Percentiles rank a stretch among this genome's conserved stretches.
These are phyloP conservation scores for Perca fluviatilis DNA, from an alignment of 2,113 vertebrate genomes.

Conservation along the genomic window DNA sequence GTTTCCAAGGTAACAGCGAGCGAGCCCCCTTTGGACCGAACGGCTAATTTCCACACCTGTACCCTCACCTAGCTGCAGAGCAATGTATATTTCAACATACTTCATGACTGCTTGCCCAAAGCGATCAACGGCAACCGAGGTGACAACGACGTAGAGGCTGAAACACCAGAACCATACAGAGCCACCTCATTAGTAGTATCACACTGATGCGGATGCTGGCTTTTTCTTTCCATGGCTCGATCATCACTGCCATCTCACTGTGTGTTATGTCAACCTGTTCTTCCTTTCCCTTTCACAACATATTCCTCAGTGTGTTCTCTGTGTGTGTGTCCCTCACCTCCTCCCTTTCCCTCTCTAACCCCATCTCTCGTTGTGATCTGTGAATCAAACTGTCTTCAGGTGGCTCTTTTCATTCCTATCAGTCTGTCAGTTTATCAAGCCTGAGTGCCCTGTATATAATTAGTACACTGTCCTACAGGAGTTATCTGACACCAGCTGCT, in stretches of 20 bases:
- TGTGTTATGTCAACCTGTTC: slow-evolving; percentile 28
- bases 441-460: slow-evolving; percentile 39
- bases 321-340: slow-evolving; percentile 1
- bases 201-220: slow-evolving; percentile 10
- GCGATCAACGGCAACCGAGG: slow-evolving; percentile 1
- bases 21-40: slow-evolving; percentile 46
- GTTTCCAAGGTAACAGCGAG: slow-evolving; percentile 78
- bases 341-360: background rate
- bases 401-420: slow-evolving; percentile 53
- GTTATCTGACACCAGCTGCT: slow-evolving; percentile 30
- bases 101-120: slow-evolving; percentile 22
- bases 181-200: slow-evolving; percentile 38
- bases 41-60: slow-evolving; percentile 69
- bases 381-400: slow-evolving; percentile 49
- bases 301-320: background rate
- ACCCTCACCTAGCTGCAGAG: slow-evolving; percentile 33
- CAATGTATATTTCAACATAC: slow-evolving; percentile 40
- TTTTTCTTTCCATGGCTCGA: slow-evolving; percentile 4
- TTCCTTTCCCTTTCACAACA: background rate
- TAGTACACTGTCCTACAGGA: slow-evolving; percentile 33
- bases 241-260: slow-evolving; percentile 38
- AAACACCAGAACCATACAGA: slow-evolving; percentile 13
- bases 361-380: slow-evolving; percentile 19
- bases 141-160: slow-evolving; percentile 27
- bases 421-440: slow-evolving; percentile 57